phyloP scores from a whole-genome alignment of 2,888 invertebrate species.

The Diaphora mendica region DNA sequence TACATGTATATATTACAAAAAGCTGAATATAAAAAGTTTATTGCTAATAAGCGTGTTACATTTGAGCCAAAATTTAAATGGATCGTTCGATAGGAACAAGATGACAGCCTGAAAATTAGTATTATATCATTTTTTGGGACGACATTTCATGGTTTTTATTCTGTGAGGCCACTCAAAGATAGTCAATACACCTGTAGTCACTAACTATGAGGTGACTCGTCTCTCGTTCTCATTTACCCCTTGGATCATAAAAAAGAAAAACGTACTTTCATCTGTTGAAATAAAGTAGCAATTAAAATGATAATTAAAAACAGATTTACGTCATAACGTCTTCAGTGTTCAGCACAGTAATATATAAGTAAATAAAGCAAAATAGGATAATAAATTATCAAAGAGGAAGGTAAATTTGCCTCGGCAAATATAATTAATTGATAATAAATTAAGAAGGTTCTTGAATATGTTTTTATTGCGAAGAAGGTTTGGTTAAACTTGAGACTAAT shows the following conservation, averaged over 20 bases:
- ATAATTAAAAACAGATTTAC: neutral
- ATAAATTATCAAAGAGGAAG: constrained; percentile 45
- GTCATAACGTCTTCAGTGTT: neutral
- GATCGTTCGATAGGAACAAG: too few species aligned
- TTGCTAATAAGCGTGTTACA: constrained; percentile 11
- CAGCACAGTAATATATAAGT: constrained; percentile 12
- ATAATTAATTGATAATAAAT: constrained; percentile 56
- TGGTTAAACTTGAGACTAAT: constrained; percentile 9
- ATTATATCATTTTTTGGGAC: too few species aligned
- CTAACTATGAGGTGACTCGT: too few species aligned
- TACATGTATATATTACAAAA: constrained; percentile 15
- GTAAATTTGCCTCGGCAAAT: constrained; percentile 46
- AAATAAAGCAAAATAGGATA: constrained; percentile 46
- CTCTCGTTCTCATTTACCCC: too few species aligned
- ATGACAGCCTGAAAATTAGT: too few species aligned
- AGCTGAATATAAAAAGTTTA: constrained; percentile 15
- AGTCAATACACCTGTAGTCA: too few species aligned
- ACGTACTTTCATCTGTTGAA: neutral
- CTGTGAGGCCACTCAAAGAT: too few species aligned
- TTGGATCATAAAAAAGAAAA: neutral
- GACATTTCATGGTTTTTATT: too few species aligned
- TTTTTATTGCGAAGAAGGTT: constrained; percentile 36
- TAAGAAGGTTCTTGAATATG: constrained; percentile 33
- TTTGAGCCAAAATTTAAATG: constrained; percentile 1
- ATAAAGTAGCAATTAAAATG: constrained; percentile 10